phyloP scores from a whole-genome alignment of 2,113 vertebrate species.

The Carassius auratus region DNA sequence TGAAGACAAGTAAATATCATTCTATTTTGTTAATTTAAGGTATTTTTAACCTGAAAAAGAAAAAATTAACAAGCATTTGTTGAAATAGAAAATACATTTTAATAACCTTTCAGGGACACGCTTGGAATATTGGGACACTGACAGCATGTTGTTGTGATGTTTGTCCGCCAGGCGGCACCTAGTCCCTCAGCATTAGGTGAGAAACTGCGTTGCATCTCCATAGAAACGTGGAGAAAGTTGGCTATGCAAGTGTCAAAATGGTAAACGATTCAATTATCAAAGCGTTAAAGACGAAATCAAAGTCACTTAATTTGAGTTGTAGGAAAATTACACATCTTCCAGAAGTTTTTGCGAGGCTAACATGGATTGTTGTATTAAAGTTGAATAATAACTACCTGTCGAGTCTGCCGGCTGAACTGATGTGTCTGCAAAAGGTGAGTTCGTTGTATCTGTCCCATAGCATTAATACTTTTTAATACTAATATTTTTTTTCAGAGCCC shows the following conservation, averaged over 20 bases:
- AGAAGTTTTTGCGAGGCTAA: constrained; percentile 56
- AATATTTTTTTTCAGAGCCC: not conserved
- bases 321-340: constrained; percentile 63
- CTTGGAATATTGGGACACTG: not conserved
- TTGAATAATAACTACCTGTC: constrained; percentile 70
- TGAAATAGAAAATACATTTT: not conserved
- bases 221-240: constrained; percentile 46
- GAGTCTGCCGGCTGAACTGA: constrained; percentile 65
- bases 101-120: not conserved
- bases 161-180: not conserved
- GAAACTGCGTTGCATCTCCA: constrained; percentile 31
- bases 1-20: not conserved
- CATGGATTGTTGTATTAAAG: constrained; percentile 61
- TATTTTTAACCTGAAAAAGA: not conserved
- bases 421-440: constrained; percentile 65
- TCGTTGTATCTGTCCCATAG: not conserved
- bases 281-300: constrained; percentile 56
- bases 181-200: no score
- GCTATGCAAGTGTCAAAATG: constrained; percentile 58
- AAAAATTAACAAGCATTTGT: not conserved
- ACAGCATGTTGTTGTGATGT: not conserved
- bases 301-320: constrained; percentile 63
- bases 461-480: not conserved
- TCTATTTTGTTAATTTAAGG: not conserved
- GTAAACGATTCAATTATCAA: constrained; percentile 61